Percentiles rank a stretch among this genome's conserved stretches.
Evolutionary conservation across 2,113 vertebrate species (phyloP).

Genomic region (Fregetta grallaria): DNA sequence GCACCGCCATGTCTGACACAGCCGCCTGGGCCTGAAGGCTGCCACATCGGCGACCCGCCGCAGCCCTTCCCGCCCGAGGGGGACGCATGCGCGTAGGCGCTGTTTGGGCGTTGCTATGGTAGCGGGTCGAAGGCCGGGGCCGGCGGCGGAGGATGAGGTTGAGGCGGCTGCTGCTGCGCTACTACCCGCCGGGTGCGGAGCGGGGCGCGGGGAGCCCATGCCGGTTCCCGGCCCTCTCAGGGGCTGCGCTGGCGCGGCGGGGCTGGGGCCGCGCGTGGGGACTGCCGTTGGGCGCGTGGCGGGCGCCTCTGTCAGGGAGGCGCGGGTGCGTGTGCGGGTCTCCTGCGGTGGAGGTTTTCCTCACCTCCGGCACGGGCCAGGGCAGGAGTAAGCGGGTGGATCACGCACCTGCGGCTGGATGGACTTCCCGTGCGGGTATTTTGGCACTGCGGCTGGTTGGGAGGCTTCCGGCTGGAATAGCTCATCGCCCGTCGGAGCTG

Average conservation of each 20-base stretch:
- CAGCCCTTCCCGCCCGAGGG: accelerated
- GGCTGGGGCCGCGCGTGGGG: too few species aligned
- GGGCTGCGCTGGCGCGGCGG: neutral
- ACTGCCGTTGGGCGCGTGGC: neutral
- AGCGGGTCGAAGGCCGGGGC: conserved; percentile 42
- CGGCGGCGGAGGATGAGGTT: conserved; percentile 75
- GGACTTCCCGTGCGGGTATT: accelerated
- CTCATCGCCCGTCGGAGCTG: accelerated
- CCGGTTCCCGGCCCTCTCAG: neutral
- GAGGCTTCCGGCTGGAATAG: neutral
- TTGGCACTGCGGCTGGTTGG: accelerated
- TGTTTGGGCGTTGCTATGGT: conserved; percentile 66
- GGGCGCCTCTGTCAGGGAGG: neutral
- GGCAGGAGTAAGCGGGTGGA: neutral
- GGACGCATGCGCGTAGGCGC: conserved; percentile 44
- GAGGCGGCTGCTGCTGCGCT: conserved; percentile 85
- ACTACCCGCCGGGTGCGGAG: conserved; percentile 90
- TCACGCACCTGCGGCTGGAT: neutral
- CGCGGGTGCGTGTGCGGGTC: too few species aligned
- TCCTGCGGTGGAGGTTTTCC: too few species aligned
- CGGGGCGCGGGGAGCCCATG: neutral
- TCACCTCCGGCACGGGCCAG: accelerated
- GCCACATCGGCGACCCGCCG: neutral
- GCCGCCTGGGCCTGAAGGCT: neutral
- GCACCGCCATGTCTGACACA: accelerated